Percentiles rank a stretch among this genome's conserved stretches.
Conservation (phyloP, 2,797 vertebrate genomes). For the Etheostoma nigrum region DNA sequence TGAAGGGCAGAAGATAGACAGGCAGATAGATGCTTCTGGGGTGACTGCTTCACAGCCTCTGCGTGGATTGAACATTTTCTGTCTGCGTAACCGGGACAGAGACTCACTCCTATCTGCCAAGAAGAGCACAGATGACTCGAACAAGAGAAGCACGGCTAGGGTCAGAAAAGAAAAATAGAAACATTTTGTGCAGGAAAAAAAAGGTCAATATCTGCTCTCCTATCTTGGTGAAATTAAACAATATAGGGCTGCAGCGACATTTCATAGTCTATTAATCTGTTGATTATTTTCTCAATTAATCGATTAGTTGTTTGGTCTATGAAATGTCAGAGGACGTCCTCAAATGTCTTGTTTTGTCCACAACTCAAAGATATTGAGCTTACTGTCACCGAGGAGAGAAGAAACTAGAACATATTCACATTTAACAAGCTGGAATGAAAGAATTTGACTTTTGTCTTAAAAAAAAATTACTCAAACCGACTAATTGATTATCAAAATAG, state of each 20-base stretch:
- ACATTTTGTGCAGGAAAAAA: slow-evolving; percentile 25
- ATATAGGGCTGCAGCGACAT: background rate
- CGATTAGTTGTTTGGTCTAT: too few relatives aligned
- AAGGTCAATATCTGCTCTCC: background rate
- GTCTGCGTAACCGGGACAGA: slow-evolving; percentile 34
- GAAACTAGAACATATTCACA: too few relatives aligned
- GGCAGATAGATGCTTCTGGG: slow-evolving; percentile 70
- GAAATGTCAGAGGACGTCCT: too few relatives aligned
- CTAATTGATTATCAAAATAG: too few relatives aligned
- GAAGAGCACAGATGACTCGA: slow-evolving; percentile 34
- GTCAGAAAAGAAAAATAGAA: slow-evolving; percentile 18
- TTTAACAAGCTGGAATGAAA: too few relatives aligned
- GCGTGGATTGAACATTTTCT: slow-evolving; percentile 54
- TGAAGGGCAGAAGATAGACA: slow-evolving; percentile 66
- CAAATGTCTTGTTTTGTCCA: too few relatives aligned
- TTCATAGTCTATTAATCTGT: too few relatives aligned
- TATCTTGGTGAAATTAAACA: background rate
- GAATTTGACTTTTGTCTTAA: too few relatives aligned
- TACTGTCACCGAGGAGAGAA: too few relatives aligned
- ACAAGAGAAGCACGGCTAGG: background rate
- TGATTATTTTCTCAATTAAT: too few relatives aligned
- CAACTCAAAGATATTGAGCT: too few relatives aligned
- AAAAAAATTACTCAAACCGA: too few relatives aligned
- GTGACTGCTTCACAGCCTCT: slow-evolving; percentile 54
- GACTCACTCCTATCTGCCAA: slow-evolving; percentile 41